phyloP scores from a whole-genome alignment of 2,113 vertebrate species.

The Alethe diademata region DNA sequence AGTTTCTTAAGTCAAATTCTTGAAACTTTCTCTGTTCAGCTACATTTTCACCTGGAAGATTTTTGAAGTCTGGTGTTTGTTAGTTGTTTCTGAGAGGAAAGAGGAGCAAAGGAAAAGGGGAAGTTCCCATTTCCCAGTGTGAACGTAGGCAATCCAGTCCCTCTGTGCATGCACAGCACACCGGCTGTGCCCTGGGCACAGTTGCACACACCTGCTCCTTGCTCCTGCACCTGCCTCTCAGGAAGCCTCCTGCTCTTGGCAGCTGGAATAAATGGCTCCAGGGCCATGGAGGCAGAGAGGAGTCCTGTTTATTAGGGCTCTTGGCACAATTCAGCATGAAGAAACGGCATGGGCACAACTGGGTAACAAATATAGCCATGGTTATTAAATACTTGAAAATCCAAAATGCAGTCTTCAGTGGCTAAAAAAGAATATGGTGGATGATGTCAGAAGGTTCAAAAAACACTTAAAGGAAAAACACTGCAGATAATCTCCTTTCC shows the following conservation, averaged over 20 bases:
- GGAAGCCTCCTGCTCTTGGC: neutral
- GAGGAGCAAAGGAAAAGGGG: neutral
- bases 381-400: neutral
- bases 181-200: rapidly evolving
- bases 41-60: neutral
- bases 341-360: neutral
- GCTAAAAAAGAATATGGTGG: neutral
- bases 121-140: neutral
- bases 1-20: neutral
- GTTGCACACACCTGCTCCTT: neutral
- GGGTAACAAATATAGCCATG: neutral
- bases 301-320: neutral
- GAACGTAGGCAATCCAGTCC: rapidly evolving
- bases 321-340: neutral
- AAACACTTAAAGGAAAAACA: neutral
- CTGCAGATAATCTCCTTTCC: neutral
- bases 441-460: neutral
- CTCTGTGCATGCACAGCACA: rapidly evolving
- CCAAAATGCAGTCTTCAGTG: neutral
- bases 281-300: neutral
- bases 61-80: neutral
- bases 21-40: neutral
- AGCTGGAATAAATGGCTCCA: neutral
- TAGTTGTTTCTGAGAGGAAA: neutral
- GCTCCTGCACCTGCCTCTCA: neutral